Evolutionary conservation across 2,113 vertebrate genomes (phyloP).

Genomic region (Ptilonorhynchus violaceus): DNA sequence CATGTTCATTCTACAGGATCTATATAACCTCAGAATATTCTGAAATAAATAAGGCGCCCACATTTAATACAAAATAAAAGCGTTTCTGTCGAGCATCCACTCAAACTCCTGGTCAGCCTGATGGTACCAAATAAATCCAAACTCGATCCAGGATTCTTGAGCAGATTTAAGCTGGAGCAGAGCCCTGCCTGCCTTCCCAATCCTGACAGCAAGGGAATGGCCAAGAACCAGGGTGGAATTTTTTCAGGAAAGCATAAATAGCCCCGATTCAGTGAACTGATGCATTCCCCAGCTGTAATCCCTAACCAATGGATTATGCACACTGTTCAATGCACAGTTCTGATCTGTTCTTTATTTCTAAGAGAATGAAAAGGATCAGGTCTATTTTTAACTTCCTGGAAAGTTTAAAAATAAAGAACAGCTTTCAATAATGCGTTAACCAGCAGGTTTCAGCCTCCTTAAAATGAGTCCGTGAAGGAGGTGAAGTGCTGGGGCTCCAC

Average conservation of each 20-base stretch:
- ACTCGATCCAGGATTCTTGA: neutral
- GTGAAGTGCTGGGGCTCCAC: neutral
- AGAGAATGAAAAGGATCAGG: slow-evolving; percentile 37
- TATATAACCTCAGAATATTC: neutral
- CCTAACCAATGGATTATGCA: slow-evolving; percentile 46
- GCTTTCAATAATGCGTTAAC: slow-evolving; percentile 43
- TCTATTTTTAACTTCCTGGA: slow-evolving; percentile 63
- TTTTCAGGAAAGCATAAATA: neutral
- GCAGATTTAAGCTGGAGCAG: neutral
- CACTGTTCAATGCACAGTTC: slow-evolving; percentile 10
- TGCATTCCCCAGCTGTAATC: slow-evolving; percentile 35
- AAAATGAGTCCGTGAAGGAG: neutral
- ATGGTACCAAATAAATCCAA: neutral
- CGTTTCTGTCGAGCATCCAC: neutral
- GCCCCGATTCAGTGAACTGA: neutral
- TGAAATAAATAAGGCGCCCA: neutral
- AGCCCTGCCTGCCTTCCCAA: neutral
- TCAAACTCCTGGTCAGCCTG: neutral
- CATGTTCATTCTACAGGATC: neutral
- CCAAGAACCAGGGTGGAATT: neutral
- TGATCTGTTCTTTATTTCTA: slow-evolving; percentile 28
- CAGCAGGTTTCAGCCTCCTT: neutral
- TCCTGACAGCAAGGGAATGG: neutral
- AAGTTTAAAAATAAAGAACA: slow-evolving; percentile 45
- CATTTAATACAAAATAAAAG: neutral